phyloP scores from a whole-genome alignment of 1,140 invertebrate genomes.

The Papilio polytes region DNA sequence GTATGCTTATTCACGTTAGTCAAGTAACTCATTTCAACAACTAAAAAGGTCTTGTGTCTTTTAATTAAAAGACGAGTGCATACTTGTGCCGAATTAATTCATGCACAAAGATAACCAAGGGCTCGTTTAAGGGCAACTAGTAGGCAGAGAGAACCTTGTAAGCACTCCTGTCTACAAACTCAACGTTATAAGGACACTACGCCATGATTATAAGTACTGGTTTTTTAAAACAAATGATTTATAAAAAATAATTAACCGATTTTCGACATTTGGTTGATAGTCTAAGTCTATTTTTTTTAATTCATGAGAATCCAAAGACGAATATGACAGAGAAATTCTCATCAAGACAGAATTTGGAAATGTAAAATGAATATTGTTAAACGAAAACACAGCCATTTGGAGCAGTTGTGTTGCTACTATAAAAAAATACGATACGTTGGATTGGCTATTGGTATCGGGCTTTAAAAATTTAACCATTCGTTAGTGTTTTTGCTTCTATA shows the following conservation, averaged over 20 bases:
- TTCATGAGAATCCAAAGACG: background rate
- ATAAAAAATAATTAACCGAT: background rate
- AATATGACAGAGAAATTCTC: background rate
- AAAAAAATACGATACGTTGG: background rate
- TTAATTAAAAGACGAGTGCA: background rate
- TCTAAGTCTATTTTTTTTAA: too few relatives aligned
- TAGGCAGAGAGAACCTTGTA: background rate
- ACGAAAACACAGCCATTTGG: background rate
- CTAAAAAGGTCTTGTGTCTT: background rate
- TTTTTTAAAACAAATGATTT: background rate
- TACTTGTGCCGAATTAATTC: conserved; percentile 5
- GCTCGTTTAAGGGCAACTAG: conserved; percentile 2
- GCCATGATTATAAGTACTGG: background rate
- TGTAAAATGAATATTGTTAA: background rate
- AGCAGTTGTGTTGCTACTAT: background rate
- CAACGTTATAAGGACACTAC: conserved; percentile 10
- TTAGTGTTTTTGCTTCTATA: too few relatives aligned
- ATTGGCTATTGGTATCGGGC: too few relatives aligned
- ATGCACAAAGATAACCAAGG: conserved; percentile 27
- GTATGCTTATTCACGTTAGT: background rate
- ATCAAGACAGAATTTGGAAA: background rate
- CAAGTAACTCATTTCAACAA: background rate
- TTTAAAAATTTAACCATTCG: background rate
- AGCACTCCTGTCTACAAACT: conserved; percentile 2
- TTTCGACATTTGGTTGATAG: too few relatives aligned